Evolutionary conservation across 2,888 invertebrate species (phyloP).

Genomic region (Chloroclysta siterata): DNA sequence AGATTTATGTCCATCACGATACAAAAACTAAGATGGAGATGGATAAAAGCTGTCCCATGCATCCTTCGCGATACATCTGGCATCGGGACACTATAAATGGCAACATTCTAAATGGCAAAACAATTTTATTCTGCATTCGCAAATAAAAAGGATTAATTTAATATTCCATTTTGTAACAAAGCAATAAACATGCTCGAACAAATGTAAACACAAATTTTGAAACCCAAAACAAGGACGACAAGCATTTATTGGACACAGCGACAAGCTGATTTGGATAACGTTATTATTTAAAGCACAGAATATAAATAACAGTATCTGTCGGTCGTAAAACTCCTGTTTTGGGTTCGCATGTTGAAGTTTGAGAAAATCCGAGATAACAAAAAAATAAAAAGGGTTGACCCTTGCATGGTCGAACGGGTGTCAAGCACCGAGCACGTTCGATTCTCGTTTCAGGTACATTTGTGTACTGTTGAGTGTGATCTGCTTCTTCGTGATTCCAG

Average conservation of each 20-base stretch:
- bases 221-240: constrained; percentile 61
- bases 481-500: constrained; percentile 30
- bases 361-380: constrained; percentile 16
- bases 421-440: constrained; percentile 15
- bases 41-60: constrained; percentile 11
- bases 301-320: constrained; percentile 70
- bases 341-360: constrained; percentile 55
- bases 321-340: constrained; percentile 71
- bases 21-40: constrained; percentile 27
- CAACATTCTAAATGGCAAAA: constrained; percentile 19
- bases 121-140: constrained; percentile 19
- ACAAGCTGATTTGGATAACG: constrained; percentile 67
- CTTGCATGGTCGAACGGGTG: constrained; percentile 13
- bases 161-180: constrained; percentile 30
- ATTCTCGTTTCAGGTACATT: constrained; percentile 21
- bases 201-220: constrained; percentile 49
- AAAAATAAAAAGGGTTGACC: constrained; percentile 10
- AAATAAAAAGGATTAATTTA: constrained; percentile 26
- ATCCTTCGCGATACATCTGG: constrained; percentile 8
- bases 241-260: constrained; percentile 67
- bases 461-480: constrained; percentile 23
- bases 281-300: constrained; percentile 71
- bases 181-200: constrained; percentile 33
- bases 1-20: constrained; percentile 49
- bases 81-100: constrained; percentile 14